Conservation (phyloP, 1,140 invertebrate species). For the Limonius californicus region DNA sequence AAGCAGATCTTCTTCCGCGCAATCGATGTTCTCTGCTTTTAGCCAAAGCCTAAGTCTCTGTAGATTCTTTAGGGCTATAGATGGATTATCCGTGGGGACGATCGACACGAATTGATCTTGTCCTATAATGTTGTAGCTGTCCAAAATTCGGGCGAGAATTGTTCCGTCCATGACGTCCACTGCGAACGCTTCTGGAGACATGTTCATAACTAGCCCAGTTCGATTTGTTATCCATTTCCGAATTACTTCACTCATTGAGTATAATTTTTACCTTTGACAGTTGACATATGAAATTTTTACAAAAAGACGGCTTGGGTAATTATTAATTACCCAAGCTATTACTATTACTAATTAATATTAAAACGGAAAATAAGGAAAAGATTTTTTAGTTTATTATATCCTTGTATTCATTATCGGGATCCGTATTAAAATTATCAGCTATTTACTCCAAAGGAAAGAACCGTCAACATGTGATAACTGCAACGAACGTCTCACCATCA, state of each 20-base stretch:
- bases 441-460: too few species aligned
- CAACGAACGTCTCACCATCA: too few species aligned
- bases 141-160: conserved; percentile 46
- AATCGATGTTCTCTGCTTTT: conserved; percentile 48
- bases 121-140: conserved; percentile 48
- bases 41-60: conserved; percentile 51
- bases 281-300: too few species aligned
- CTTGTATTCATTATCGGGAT: too few species aligned
- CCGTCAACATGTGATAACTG: too few species aligned
- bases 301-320: too few species aligned
- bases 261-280: too few species aligned
- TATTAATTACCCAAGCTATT: too few species aligned
- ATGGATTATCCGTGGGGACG: conserved; percentile 44
- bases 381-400: too few species aligned
- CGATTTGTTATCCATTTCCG: conserved; percentile 37
- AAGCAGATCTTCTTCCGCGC: conserved; percentile 49
- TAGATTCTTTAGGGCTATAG: conserved; percentile 51
- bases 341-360: too few species aligned
- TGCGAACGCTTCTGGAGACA: conserved; percentile 35
- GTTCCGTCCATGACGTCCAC: conserved; percentile 46
- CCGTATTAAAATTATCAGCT: too few species aligned
- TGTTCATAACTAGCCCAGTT: conserved; percentile 33
- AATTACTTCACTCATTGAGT: conserved; percentile 36
- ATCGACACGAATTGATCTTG: conserved; percentile 40
- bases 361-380: too few species aligned